Conservation (phyloP, 2,888 invertebrate species). For the Congeria kusceri region DNA sequence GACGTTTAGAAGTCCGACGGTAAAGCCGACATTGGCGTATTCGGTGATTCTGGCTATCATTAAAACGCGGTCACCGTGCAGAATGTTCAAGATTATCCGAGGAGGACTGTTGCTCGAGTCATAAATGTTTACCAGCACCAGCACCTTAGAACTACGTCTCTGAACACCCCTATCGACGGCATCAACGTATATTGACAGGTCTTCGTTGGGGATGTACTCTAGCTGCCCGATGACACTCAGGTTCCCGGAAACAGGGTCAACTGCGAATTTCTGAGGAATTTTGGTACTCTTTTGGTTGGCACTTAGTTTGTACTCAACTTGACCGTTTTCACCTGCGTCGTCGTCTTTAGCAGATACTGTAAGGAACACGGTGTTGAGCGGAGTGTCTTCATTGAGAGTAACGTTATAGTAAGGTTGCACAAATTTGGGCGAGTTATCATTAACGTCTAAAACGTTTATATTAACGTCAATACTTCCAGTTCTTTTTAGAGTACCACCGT, state of each 20-base stretch:
- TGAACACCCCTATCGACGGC: slow-evolving; percentile 75
- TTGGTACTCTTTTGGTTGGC: slow-evolving; percentile 63
- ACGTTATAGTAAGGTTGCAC: slow-evolving; percentile 67
- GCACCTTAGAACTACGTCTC: slow-evolving; percentile 72
- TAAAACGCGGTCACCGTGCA: slow-evolving; percentile 57
- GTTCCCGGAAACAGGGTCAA: slow-evolving; percentile 71
- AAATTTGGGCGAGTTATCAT: slow-evolving; percentile 74
- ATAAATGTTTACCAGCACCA: slow-evolving; percentile 87
- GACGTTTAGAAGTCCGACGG: slow-evolving; percentile 76
- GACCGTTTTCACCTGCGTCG: slow-evolving; percentile 92
- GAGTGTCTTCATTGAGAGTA: slow-evolving; percentile 66
- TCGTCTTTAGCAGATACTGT: slow-evolving; percentile 92
- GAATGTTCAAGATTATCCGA: slow-evolving; percentile 85
- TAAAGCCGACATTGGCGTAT: slow-evolving; percentile 74
- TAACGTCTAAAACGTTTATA: slow-evolving; percentile 70
- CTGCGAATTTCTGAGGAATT: slow-evolving; percentile 65
- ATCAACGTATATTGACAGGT: slow-evolving; percentile 70
- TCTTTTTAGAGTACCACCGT: slow-evolving; percentile 67
- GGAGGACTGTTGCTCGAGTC: slow-evolving; percentile 97
- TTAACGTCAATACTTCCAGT: slow-evolving; percentile 65
- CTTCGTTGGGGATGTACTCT: slow-evolving; percentile 67
- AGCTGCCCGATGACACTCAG: slow-evolving; percentile 71
- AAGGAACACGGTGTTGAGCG: slow-evolving; percentile 59
- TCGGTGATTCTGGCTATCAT: slow-evolving; percentile 72
- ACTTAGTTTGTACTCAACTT: slow-evolving; percentile 85